Evolutionary conservation across 2,797 vertebrate genomes (phyloP).

Genomic region (Avahi laniger): DNA sequence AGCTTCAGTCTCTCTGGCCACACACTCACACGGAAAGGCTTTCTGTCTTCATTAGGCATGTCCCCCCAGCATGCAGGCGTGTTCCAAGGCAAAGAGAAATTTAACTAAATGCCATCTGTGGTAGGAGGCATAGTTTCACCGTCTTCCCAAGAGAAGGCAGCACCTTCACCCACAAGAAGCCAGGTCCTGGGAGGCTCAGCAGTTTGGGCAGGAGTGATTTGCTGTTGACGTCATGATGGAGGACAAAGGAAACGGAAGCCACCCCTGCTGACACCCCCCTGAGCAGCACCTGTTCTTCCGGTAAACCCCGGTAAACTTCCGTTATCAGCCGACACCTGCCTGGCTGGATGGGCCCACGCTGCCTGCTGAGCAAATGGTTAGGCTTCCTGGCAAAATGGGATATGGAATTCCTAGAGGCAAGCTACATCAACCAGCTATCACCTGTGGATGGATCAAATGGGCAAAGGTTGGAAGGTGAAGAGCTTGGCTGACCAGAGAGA

Average conservation of each 20-base stretch:
- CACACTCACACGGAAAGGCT: not conserved
- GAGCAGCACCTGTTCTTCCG: not conserved
- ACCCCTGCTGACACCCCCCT: not conserved
- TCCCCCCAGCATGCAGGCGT: not conserved
- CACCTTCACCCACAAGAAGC: not conserved
- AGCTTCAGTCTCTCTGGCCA: not conserved
- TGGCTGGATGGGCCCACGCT: not conserved
- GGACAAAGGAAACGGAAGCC: not conserved
- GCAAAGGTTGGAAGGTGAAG: not conserved
- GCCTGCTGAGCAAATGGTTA: constrained; percentile 22
- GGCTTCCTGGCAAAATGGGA: not conserved
- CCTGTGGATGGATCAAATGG: not conserved
- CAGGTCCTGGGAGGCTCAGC: not conserved
- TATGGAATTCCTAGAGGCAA: not conserved
- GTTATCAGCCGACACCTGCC: constrained; percentile 38
- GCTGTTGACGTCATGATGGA: not conserved
- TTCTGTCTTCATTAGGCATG: not conserved
- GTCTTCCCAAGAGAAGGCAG: not conserved
- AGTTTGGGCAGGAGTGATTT: not conserved
- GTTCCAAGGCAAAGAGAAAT: not conserved
- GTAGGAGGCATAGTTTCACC: not conserved
- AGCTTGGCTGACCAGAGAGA: not conserved
- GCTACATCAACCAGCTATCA: not conserved
- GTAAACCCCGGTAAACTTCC: no score
- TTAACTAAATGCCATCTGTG: not conserved